A percentile compares a stretch with the other conserved stretches of the same genome.
Evolutionary conservation across 2,888 invertebrate species (phyloP).

Genomic region (Troides aeacus): DNA sequence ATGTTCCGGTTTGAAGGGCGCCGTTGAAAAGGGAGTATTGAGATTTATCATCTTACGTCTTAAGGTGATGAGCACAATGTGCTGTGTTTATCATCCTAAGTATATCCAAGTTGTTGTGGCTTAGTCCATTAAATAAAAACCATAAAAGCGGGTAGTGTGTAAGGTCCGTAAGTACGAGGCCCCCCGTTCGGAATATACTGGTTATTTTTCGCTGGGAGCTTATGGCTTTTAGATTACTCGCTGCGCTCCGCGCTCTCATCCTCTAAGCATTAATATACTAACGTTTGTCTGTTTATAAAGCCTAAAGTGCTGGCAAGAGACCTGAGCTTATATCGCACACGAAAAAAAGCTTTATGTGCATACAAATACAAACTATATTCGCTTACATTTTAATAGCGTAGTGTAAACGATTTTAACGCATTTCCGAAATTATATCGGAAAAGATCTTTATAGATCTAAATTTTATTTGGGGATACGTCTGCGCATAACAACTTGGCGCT

Average conservation of each 20-base stretch:
- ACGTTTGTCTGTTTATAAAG: slow-evolving; percentile 34
- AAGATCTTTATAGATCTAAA: neutral
- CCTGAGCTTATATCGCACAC: neutral
- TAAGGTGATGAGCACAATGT: too few species aligned
- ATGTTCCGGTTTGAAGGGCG: too few species aligned
- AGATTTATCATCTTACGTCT: too few species aligned
- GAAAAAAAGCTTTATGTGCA: neutral
- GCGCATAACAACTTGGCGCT: too few species aligned
- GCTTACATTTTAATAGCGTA: neutral
- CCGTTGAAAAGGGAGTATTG: too few species aligned
- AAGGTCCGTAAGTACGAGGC: slow-evolving; percentile 42
- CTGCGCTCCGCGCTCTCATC: slow-evolving; percentile 39
- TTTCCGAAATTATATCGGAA: too few species aligned
- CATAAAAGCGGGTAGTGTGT: slow-evolving; percentile 33
- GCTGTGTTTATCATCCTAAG: too few species aligned
- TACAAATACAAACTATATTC: neutral
- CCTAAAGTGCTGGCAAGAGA: slow-evolving; percentile 12
- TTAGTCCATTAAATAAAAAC: too few species aligned
- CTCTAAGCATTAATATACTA: slow-evolving; percentile 34
- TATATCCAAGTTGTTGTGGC: too few species aligned
- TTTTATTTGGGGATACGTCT: too few species aligned
- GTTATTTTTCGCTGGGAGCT: slow-evolving; percentile 71
- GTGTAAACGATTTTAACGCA: neutral
- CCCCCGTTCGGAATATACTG: slow-evolving; percentile 54
- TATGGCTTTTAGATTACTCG: slow-evolving; percentile 72